Conservation (phyloP, 2,797 vertebrate genomes). For the Parauchenoglanis punctatus region DNA sequence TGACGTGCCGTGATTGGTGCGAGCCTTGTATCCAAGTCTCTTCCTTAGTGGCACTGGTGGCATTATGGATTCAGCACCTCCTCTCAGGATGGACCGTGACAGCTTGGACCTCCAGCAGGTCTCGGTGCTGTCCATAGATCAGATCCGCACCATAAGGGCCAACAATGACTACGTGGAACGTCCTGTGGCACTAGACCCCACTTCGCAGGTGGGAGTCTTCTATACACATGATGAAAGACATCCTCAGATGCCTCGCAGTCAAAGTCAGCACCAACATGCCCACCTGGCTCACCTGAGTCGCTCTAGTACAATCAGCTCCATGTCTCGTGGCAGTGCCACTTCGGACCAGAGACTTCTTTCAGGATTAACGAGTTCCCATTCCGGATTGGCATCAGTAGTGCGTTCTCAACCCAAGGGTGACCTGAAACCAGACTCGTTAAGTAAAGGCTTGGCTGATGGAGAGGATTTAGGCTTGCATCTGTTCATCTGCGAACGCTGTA, state of each 20-base stretch:
- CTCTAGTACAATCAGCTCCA: conserved; percentile 90
- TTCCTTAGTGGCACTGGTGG: conserved; percentile 57
- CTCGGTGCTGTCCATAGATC: conserved; percentile 90
- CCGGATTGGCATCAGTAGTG: conserved; percentile 78
- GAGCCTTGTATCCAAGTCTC: conserved; percentile 56
- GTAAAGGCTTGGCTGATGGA: conserved; percentile 76
- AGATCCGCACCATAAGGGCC: conserved; percentile 90
- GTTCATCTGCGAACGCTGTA: conserved; percentile 92
- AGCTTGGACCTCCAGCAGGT: conserved; percentile 85
- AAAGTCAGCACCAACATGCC: conserved; percentile 84
- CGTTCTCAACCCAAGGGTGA: conserved; percentile 84
- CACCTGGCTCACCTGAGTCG: conserved; percentile 86
- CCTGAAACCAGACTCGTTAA: conserved; percentile 80
- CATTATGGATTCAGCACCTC: conserved; percentile 81
- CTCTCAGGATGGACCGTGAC: conserved; percentile 81
- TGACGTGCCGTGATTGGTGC: conserved; percentile 85
- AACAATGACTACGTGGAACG: conserved; percentile 96
- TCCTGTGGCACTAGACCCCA: conserved; percentile 77
- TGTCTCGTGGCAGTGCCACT: conserved; percentile 88
- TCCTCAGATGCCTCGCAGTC: conserved; percentile 80
- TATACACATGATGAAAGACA: conserved; percentile 81
- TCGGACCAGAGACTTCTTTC: conserved; percentile 91
- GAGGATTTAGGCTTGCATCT: conserved; percentile 77
- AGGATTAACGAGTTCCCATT: conserved; percentile 84
- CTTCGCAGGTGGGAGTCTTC: conserved; percentile 79